Percentiles rank a stretch among this genome's conserved stretches.
Conservation (phyloP, 2,888 invertebrate species). For the Brachyopa scutellaris region DNA sequence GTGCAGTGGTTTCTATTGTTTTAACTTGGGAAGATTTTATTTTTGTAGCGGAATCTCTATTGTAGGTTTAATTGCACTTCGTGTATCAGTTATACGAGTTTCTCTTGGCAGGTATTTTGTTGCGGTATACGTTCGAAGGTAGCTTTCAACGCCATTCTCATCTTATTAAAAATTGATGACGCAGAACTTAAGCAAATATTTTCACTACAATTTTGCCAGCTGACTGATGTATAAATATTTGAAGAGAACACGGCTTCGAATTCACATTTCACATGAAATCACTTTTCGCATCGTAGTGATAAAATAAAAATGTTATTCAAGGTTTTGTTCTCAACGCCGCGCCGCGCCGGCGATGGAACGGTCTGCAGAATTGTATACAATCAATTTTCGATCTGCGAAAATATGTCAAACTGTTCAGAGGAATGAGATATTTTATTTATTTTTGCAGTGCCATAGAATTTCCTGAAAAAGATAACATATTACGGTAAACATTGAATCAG, state of each 20-base stretch:
- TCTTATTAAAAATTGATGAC: conserved; percentile 16
- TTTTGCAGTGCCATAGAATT: too few species aligned
- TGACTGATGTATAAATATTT: conserved; percentile 19
- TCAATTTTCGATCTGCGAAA: too few species aligned
- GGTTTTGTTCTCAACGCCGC: too few species aligned
- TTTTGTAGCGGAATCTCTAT: conserved; percentile 1
- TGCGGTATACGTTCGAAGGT: not conserved
- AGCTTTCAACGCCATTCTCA: not conserved
- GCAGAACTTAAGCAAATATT: conserved; percentile 1
- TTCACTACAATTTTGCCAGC: not conserved
- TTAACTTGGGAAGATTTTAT: not conserved
- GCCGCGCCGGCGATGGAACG: too few species aligned
- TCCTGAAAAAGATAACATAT: too few species aligned
- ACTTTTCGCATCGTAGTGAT: conserved; percentile 18
- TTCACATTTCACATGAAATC: conserved; percentile 22
- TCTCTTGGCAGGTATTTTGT: not conserved
- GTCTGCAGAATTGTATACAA: too few species aligned
- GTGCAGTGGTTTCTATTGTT: conserved; percentile 22
- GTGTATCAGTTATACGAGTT: conserved; percentile 30
- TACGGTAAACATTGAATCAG: too few species aligned
- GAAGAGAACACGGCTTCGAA: not conserved
- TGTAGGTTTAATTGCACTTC: conserved; percentile 2
- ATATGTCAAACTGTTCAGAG: too few species aligned
- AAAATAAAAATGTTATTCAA: too few species aligned
- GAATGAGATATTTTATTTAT: too few species aligned